Percentiles rank a stretch among this genome's conserved stretches.
phyloP scores from a whole-genome alignment of 2,113 vertebrate species.

The Catharus bicknelli region DNA sequence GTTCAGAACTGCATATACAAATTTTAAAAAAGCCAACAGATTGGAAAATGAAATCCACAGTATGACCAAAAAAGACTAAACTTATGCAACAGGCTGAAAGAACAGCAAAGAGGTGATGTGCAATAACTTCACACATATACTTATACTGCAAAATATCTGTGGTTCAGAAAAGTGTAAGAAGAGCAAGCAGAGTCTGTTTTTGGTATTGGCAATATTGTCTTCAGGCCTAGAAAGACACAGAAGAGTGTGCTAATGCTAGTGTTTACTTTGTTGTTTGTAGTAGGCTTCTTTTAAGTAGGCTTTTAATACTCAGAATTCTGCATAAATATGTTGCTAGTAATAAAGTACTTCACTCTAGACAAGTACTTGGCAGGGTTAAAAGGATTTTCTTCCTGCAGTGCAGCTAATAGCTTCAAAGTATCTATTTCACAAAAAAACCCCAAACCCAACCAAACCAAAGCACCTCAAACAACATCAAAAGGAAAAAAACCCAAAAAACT shows the following conservation, averaged over 20 bases:
- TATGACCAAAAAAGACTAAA: neutral
- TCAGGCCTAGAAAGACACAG: neutral
- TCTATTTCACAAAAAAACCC: neutral
- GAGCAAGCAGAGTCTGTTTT: neutral
- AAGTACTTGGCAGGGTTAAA: neutral
- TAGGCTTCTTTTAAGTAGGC: neutral
- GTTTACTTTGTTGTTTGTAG: too few relatives aligned
- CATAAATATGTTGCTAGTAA: neutral
- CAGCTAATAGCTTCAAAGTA: neutral
- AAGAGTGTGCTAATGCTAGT: neutral
- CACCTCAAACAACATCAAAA: neutral
- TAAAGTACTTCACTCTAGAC: neutral
- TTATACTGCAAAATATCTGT: neutral
- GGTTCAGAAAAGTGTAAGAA: neutral
- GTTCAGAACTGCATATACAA: neutral
- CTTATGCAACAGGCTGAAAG: neutral
- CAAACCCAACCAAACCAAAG: neutral
- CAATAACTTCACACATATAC: neutral
- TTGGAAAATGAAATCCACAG: neutral
- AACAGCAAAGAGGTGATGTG: neutral
- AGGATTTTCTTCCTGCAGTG: neutral
- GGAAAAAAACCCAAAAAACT: too few relatives aligned
- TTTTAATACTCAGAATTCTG: neutral
- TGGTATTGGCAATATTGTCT: neutral
- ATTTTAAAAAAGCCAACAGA: neutral